Conservation (phyloP, 2,888 invertebrate species). For the Auanema freiburgensis region DNA sequence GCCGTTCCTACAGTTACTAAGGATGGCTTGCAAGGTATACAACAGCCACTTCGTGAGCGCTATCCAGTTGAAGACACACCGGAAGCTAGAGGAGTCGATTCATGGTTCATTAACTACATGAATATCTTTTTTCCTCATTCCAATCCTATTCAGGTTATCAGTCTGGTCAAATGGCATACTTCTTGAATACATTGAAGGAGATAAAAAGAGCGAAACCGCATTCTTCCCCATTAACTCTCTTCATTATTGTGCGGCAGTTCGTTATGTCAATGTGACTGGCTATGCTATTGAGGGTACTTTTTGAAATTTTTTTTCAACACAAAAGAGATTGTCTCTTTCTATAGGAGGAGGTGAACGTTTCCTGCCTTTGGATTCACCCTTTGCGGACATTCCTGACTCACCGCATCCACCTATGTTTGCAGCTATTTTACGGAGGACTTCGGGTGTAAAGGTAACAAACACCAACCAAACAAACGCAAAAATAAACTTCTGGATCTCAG, state of each 20-base stretch:
- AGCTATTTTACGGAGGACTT: conserved; percentile 89
- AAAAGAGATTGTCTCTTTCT: conserved; percentile 35
- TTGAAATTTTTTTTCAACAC: not conserved
- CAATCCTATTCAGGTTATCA: conserved; percentile 68
- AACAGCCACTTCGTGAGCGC: conserved; percentile 90
- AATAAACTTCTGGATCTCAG: conserved; percentile 21
- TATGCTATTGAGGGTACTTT: conserved; percentile 64
- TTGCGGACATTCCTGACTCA: conserved; percentile 86
- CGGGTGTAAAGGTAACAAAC: conserved; percentile 81
- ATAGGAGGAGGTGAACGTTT: conserved; percentile 71
- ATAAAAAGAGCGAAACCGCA: conserved; percentile 85
- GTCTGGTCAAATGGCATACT: conserved; percentile 93
- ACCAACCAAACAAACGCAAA: not conserved
- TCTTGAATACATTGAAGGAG: conserved; percentile 92
- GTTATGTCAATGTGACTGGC: conserved; percentile 78
- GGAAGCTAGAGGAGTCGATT: conserved; percentile 86
- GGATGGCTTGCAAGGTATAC: conserved; percentile 80
- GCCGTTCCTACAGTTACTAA: conserved; percentile 95
- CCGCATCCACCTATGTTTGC: conserved; percentile 95
- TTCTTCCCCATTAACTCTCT: conserved; percentile 93
- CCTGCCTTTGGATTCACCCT: conserved; percentile 91
- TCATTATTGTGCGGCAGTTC: conserved; percentile 90
- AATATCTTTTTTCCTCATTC: not conserved
- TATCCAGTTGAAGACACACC: conserved; percentile 92
- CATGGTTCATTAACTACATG: conserved; percentile 72